Base-by-base conservation (phyloP, 2,113 vertebrate genomes). In the Falcunculus frontatus region DNA sequence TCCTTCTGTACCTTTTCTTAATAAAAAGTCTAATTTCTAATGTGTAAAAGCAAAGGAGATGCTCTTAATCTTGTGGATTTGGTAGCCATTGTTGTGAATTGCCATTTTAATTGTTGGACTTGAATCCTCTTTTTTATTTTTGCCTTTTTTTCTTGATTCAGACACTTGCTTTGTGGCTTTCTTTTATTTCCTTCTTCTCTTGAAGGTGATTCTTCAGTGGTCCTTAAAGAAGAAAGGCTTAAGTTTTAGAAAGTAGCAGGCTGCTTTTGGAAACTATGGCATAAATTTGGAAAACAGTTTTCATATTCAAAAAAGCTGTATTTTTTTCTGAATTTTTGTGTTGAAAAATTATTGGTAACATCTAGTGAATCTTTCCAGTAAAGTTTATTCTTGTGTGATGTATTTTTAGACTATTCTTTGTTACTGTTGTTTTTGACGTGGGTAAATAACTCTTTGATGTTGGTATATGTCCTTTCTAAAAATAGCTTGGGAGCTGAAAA, bases 391-490 rank as follows among this genome's bases (percentile, higher is more conserved):
- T 79, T 70, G 32, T 68, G 10, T 60, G 30, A n/a, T 93, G 19
- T 64, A 29, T 29, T 85, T 84, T 94, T 80, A 93, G 78, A 30
- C 13, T 56, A 16, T 67, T 56, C 46, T 73, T 84, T 82, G 27
- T 78, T 78, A 52, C 52, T 18, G 47, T 65, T 6, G 35, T 65
- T 73, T 91, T 65, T 78, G 30, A 63, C 0, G 32, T 57, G 52
- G 35, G 7, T 72, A 89, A 72, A 76, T 72, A 94, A 64, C 35
- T 85, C 79, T 83, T 73, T 87, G 60, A 81, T 91, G 68, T 75
- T 84, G 52, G 49, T 84, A 60, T 79, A 84, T 84, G 77, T 78
- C 46, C 60, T 72, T 90, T 91, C 94, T 83, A 94, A 94, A 95
- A 93, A 93, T 91, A 93, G 74, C 11, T 37, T 52, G 8, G 37